phyloP scores from a whole-genome alignment of 1,140 invertebrate species.

The Cephus cinctus region DNA sequence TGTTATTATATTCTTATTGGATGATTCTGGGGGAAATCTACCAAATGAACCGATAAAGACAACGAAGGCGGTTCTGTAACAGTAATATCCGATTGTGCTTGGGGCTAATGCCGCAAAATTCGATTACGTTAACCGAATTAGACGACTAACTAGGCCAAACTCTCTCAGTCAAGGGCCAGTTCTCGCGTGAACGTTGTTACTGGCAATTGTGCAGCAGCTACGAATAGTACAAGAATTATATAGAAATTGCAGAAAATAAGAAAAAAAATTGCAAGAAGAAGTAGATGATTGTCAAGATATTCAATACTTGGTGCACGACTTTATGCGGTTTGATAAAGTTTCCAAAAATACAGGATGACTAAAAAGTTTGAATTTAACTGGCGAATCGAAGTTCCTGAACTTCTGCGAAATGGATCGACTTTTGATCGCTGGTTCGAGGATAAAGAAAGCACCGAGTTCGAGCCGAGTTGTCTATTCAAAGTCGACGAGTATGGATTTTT shows the following conservation, averaged over 20 bases:
- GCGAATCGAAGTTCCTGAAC: slow-evolving; percentile 88
- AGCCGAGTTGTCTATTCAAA: slow-evolving; percentile 86
- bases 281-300: background rate
- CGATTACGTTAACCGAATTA: slow-evolving; percentile 36
- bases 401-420: slow-evolving; percentile 74
- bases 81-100: no score
- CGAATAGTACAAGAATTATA: background rate
- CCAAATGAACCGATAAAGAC: no score
- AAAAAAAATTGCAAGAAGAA: background rate
- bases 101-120: slow-evolving; percentile 29
- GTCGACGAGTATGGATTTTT: slow-evolving; percentile 99
- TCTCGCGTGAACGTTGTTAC: slow-evolving; percentile 4
- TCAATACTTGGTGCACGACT: slow-evolving; percentile 6
- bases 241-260: background rate
- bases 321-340: background rate
- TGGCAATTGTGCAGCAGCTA: background rate
- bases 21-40: no score
- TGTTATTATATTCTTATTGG: no score
- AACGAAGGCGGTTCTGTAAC: no score
- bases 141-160: slow-evolving; percentile 1
- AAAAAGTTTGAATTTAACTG: slow-evolving; percentile 99
- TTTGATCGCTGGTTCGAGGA: slow-evolving; percentile 98
- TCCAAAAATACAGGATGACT: slow-evolving; percentile 69
- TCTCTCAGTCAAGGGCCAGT: slow-evolving; percentile 4
- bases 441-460: slow-evolving; percentile 84